Conservation (phyloP, 1,140 invertebrate species). For the Psilanteris sp. region DNA sequence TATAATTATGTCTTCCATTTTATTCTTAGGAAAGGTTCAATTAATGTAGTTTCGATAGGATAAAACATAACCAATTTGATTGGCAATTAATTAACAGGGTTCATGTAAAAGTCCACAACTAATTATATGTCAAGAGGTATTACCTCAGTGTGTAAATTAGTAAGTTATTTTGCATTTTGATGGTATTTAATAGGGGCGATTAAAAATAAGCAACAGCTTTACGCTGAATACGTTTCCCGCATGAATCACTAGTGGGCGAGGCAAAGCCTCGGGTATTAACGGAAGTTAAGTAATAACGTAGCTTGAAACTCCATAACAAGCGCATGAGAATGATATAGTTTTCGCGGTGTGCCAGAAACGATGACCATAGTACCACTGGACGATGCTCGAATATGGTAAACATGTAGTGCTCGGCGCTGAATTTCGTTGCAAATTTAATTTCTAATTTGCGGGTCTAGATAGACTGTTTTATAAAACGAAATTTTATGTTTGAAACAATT, state of each 20-base stretch:
- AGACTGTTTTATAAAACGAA: not conserved
- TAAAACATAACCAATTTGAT: no score
- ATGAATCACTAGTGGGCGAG: conserved; percentile 45
- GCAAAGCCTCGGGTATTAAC: conserved; percentile 57
- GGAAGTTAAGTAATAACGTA: conserved; percentile 72
- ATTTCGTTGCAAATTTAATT: conserved; percentile 58
- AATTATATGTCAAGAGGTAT: conserved; percentile 39
- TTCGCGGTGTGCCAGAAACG: conserved; percentile 63
- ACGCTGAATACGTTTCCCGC: conserved; percentile 40
- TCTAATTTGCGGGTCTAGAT: conserved; percentile 26
- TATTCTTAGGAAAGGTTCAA: no score
- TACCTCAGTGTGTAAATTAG: conserved; percentile 42
- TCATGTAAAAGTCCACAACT: conserved; percentile 38
- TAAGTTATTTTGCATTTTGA: conserved; percentile 44
- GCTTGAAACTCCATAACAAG: conserved; percentile 74
- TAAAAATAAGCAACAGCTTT: conserved; percentile 63
- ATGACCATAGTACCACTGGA: conserved; percentile 8
- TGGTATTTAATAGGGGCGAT: conserved; percentile 56
- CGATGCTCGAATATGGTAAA: conserved; percentile 36
- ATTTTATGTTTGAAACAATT: no score
- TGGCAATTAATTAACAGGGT: conserved; percentile 35
- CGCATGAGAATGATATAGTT: conserved; percentile 70
- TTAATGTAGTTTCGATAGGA: no score
- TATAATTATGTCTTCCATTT: no score
- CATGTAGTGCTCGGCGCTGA: conserved; percentile 1